Percentiles rank a stretch among this genome's conserved stretches.
Evolutionary conservation across 2,113 vertebrate species (phyloP).

Genomic region (Chaetura pelagica): DNA sequence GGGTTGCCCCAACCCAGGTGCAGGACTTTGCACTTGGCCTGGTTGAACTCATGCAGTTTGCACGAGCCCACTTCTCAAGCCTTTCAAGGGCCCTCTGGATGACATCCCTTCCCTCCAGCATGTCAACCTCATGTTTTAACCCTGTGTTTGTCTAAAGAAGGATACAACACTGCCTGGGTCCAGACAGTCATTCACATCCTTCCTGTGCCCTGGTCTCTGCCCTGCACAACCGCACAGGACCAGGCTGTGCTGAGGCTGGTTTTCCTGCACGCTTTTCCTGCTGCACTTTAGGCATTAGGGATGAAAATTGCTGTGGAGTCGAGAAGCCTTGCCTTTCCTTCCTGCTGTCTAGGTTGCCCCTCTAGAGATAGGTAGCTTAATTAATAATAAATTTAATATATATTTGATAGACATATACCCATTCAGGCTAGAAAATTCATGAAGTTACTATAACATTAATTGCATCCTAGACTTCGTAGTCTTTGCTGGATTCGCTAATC

Average conservation of each 20-base stretch:
- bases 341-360: neutral
- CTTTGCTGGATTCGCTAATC: neutral
- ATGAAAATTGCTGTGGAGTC: neutral
- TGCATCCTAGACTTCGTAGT: neutral
- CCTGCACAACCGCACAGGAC: accelerated
- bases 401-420: neutral
- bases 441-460: neutral
- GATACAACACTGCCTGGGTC: accelerated
- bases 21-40: too few relatives aligned
- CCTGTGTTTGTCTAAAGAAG: neutral
- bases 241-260: neutral
- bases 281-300: neutral
- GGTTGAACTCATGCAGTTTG: too few relatives aligned
- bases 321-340: neutral
- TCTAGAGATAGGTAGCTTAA: neutral
- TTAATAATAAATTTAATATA: neutral
- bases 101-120: too few relatives aligned
- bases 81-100: too few relatives aligned
- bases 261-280: neutral
- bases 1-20: too few relatives aligned
- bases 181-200: too few relatives aligned
- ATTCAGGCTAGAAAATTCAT: neutral
- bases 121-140: neutral
- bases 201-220: accelerated
- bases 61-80: too few relatives aligned